Evolutionary conservation across 2,888 invertebrate species (phyloP), one percentile per base, ranked within the genome.

Genomic region (Hirtodrosophila trivittata): DNA sequence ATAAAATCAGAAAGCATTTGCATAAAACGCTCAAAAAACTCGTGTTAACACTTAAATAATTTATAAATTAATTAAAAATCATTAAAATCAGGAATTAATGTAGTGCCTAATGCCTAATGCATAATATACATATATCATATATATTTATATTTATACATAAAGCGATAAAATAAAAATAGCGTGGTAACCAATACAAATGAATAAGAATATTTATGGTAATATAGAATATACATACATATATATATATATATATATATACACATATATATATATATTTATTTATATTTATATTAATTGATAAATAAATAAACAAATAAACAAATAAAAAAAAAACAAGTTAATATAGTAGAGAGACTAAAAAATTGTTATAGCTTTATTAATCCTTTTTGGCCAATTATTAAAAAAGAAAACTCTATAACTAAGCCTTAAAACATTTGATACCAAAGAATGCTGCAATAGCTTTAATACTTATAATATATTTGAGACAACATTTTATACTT

Each of bases 71-170:
- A 65, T 60, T 66, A 32, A 58, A 46, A 49, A 66, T 45, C 46
- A 52, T 35, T 42, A 60, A 66, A 65, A 60, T 75, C 83, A 78
- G 81, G 71, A 86, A 80, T 72, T 74, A 78, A 74, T 68, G 74
- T 78, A 78, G 81, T 82, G 81, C 83, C 81, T 82, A 82, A 82
- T 72, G 72, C 55, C 56, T 21, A 21, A 60, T 58, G 77, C 80
- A 58, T 63, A 75, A 66, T 67, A 62, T 38, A 26, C 37, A 16
- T 50, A 70, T 33, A 60, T 52, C 45, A 58, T 41, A 47, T 35
- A 51, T 41, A 46, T 38, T 33, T 32, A 28, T 6, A 21, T 21
- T 3, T 21, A 21, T 21, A 21, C 2, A 28, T 28, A 47, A 59
- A 49, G 32, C 25, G 21, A 51, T 42, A 41, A 55, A 37, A 38